phyloP scores from a whole-genome alignment of 1,140 invertebrate species.

The Pararge aegeria region DNA sequence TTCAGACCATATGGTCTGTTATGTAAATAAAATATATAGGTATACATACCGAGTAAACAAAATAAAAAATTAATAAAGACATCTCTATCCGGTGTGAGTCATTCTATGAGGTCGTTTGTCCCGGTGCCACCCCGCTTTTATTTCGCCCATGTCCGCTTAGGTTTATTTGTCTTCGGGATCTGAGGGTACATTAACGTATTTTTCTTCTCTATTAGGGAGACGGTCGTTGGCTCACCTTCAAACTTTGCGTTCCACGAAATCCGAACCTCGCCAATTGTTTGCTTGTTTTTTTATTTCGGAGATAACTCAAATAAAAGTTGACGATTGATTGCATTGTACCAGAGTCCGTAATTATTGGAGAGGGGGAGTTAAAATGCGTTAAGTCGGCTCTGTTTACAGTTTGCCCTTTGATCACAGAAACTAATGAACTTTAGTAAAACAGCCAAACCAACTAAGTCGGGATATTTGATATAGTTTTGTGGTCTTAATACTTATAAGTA shows the following conservation, averaged over 20 bases:
- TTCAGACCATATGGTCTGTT: too few species aligned
- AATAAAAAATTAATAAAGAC: constrained; percentile 1
- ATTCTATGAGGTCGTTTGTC: constrained; percentile 67
- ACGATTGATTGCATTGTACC: constrained; percentile 73
- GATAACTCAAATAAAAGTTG: constrained; percentile 76
- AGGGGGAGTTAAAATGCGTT: constrained; percentile 48
- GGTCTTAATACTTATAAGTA: constrained; percentile 5
- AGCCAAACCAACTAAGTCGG: constrained; percentile 6
- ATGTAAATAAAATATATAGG: neutral
- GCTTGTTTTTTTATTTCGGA: constrained; percentile 71
- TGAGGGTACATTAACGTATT: constrained; percentile 78
- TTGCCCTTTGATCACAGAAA: constrained; percentile 28
- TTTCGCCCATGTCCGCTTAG: constrained; percentile 66
- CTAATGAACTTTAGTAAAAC: constrained; percentile 21
- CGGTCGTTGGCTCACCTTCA: constrained; percentile 70
- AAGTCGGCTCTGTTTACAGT: constrained; percentile 47
- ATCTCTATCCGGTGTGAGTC: constrained; percentile 24
- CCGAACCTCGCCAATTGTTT: constrained; percentile 57
- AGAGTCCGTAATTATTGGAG: constrained; percentile 58
- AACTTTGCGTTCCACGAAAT: constrained; percentile 70
- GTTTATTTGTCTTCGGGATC: constrained; percentile 77
- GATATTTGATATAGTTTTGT: constrained; percentile 15
- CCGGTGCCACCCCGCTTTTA: constrained; percentile 63
- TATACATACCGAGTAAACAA: neutral
- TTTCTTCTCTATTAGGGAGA: constrained; percentile 78